Base-by-base conservation (phyloP, 2,797 vertebrate species). In the Myiotriccus ornatus region DNA sequence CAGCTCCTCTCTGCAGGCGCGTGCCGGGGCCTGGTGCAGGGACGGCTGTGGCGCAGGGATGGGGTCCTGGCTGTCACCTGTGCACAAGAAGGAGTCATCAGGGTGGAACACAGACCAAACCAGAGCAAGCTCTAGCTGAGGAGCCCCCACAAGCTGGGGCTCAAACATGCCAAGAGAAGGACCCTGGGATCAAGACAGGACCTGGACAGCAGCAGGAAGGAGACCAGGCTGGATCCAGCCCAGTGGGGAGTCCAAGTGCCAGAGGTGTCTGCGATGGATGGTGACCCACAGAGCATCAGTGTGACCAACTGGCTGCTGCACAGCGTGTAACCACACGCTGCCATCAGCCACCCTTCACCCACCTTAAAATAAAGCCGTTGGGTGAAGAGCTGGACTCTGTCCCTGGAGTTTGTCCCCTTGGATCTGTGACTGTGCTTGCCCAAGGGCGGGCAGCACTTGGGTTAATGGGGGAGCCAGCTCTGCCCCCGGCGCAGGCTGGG, bases 11-110 rank as follows among this genome's bases (percentile, higher is more conserved):
- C 35, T 12, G 24, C 96, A 99, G 99, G 99, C 8, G 98, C 98
- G 71, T 98, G 98, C 96, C 98, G 99, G 59, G 99, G 98, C 3
- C 97, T 99, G 60, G 99, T 99, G 49, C 98, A 99, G 4, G 99
- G 99, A n/a, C 98, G 99, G 24, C 96, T 99, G 87, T 99, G 99
- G 99, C 98, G 99, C 93, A 98, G 95, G 89, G 99, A 99, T 0
- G 99, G 99, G 6, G 98, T 99, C 71, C 97, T 99, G 93, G 99
- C 99, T 39, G 99, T 97, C 68, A 98, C 98, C 2, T 99, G 99
- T 28, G 98, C 98, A 1, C 99, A 99, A 96, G 99, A 99, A 90
- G 99, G 99, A 1, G 98, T 99, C 79, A 96, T 99, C 89, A 97
- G 99, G 83, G 98, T 98, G 57, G 97, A 96, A 68, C 69, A 96